Evolutionary conservation across 2,888 invertebrate genomes (phyloP).

Genomic region (Sinodicranocentrus sp.): DNA sequence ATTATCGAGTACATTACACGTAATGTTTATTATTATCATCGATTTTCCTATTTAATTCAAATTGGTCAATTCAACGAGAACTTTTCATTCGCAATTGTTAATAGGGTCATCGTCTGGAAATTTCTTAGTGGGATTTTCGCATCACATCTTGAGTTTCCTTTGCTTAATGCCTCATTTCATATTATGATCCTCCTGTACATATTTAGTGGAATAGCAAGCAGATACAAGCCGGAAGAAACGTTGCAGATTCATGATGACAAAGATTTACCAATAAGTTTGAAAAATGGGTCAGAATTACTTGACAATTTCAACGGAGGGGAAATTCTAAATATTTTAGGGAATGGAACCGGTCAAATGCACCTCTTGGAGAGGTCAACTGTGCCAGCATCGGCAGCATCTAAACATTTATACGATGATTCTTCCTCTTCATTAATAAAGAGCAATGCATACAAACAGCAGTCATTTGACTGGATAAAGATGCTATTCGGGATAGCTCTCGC

Average conservation of each 20-base stretch:
- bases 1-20: too few relatives aligned
- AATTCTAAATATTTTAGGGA: not conserved
- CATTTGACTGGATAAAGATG: conserved; percentile 53
- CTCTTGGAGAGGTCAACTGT: not conserved
- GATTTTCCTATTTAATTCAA: too few relatives aligned
- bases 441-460: not conserved
- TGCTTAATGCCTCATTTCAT: conserved; percentile 71
- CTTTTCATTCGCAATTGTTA: too few relatives aligned
- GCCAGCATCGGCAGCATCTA: not conserved
- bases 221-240: conserved; percentile 2
- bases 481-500: conserved; percentile 54
- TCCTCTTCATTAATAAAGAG: too few relatives aligned
- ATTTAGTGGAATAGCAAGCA: conserved; percentile 49
- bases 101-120: conserved; percentile 67
- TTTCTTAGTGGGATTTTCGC: conserved; percentile 58
- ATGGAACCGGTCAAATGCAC: not conserved
- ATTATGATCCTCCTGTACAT: conserved; percentile 56
- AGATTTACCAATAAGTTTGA: not conserved
- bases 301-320: too few relatives aligned
- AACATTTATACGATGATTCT: not conserved
- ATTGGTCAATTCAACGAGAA: too few relatives aligned
- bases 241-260: not conserved
- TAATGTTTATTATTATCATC: too few relatives aligned
- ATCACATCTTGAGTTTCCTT: conserved; percentile 54
- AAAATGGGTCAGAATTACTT: not conserved